Evolutionary conservation across 1,140 invertebrate genomes (phyloP).

Genomic region (Ditylenchus dipsaci): DNA sequence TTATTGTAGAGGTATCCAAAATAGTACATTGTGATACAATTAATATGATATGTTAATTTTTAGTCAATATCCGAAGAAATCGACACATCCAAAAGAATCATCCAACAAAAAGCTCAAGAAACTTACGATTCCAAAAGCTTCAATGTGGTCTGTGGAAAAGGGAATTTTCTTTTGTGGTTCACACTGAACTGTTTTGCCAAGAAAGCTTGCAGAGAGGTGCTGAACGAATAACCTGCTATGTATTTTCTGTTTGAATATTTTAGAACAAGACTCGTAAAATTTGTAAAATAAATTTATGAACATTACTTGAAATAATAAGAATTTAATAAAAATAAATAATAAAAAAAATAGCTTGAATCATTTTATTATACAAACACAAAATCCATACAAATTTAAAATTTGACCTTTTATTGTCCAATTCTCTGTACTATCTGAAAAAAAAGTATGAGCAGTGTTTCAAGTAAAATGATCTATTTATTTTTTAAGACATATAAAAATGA

Average conservation of each 20-base stretch:
- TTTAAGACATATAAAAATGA: too few species aligned
- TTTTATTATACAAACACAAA: too few species aligned
- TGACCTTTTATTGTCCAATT: slow-evolving; percentile 8
- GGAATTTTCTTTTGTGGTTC: slow-evolving; percentile 30
- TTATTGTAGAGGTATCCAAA: neutral
- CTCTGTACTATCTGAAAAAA: slow-evolving; percentile 2
- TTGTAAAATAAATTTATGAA: neutral
- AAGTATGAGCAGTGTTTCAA: too few species aligned
- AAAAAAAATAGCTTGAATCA: too few species aligned
- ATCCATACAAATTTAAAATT: too few species aligned
- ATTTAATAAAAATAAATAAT: neutral
- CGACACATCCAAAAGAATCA: slow-evolving; percentile 22
- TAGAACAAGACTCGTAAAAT: neutral
- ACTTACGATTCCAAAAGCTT: neutral
- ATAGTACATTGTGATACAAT: too few species aligned
- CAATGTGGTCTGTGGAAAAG: slow-evolving; percentile 22
- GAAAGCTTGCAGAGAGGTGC: neutral
- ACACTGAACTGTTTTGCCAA: slow-evolving; percentile 24
- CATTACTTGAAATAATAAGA: neutral
- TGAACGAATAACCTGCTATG: slow-evolving; percentile 12
- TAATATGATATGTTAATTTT: neutral
- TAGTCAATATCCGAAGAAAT: slow-evolving; percentile 27
- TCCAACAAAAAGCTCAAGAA: slow-evolving; percentile 14
- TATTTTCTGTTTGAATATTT: slow-evolving; percentile 7
- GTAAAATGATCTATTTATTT: too few species aligned